Percentiles rank a stretch among this genome's conserved stretches.
These are phyloP conservation scores for Cephalopterus ornatus DNA, from an alignment of 2,113 vertebrate genomes.

Conservation along the genomic window DNA sequence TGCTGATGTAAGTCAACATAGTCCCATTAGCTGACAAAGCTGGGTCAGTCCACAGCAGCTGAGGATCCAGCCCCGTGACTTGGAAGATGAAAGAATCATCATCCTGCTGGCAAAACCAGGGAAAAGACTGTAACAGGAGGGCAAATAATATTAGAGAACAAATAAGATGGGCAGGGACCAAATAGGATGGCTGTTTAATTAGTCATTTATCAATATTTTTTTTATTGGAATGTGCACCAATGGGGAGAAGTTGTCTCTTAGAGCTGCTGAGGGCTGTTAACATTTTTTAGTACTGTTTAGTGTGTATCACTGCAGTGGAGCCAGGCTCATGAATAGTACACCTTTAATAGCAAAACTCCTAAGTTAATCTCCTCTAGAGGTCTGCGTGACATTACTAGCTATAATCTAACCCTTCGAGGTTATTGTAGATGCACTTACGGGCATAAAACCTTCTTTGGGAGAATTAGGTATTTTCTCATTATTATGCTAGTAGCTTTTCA, in stretches of 20 bases:
- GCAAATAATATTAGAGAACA: constrained; percentile 33
- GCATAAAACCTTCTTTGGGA: constrained; percentile 77
- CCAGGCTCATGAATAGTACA: constrained; percentile 49
- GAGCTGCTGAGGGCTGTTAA: not conserved
- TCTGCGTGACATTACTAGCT: constrained; percentile 55
- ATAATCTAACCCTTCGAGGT: constrained; percentile 77
- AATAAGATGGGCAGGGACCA: not conserved
- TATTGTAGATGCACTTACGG: constrained; percentile 55
- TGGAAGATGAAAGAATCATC: not conserved
- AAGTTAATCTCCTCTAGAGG: constrained; percentile 76
- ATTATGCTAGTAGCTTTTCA: constrained; percentile 67
- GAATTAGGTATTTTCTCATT: constrained; percentile 80
- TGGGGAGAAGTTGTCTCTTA: not conserved
- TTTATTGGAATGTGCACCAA: not conserved
- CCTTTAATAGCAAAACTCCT: constrained; percentile 69
- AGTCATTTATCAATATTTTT: not conserved
- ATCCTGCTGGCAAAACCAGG: constrained; percentile 23
- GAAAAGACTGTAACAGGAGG: constrained; percentile 41
- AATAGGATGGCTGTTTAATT: not conserved
- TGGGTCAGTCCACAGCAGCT: not conserved
- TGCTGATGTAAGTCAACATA: not conserved
- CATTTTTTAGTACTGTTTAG: not conserved
- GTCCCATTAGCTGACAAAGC: not conserved
- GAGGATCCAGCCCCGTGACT: not conserved
- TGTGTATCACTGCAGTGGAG: not conserved